A percentile compares a stretch with the other conserved stretches of the same genome.
Conservation (phyloP, 2,888 invertebrate genomes). For the Siphonodentalium dalli region DNA sequence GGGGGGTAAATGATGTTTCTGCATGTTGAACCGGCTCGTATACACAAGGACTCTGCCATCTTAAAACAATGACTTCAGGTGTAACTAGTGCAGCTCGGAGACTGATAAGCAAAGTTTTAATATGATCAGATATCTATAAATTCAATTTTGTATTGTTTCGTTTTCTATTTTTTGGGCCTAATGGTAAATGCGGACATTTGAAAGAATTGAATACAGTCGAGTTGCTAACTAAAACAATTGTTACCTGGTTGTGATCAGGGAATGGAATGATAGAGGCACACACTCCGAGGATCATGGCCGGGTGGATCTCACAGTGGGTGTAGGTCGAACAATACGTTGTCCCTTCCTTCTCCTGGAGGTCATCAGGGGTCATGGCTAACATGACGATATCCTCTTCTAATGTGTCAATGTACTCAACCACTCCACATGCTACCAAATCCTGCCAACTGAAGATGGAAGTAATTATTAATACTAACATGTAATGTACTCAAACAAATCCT, state of each 20-base stretch:
- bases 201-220: not conserved
- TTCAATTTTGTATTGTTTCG: no score
- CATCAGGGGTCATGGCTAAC: conserved; percentile 99
- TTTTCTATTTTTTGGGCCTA: no score
- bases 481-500: not conserved
- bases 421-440: conserved; percentile 79
- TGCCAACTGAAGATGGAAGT: conserved; percentile 54
- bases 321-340: conserved; percentile 98
- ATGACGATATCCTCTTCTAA: conserved; percentile 99
- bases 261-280: conserved; percentile 99
- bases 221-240: no score
- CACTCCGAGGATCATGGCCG: conserved; percentile 99
- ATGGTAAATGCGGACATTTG: not conserved
- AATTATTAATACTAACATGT: not conserved
- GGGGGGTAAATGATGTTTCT: no score
- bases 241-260: conserved; percentile 97
- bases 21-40: no score
- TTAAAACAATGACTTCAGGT: no score
- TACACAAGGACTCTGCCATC: no score
- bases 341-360: conserved; percentile 85
- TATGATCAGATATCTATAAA: no score
- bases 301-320: conserved; percentile 99
- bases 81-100: no score
- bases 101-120: no score
- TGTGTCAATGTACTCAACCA: conserved; percentile 99